phyloP scores from a whole-genome alignment of 2,888 invertebrate species.

The Diaprepes abbreviatus region DNA sequence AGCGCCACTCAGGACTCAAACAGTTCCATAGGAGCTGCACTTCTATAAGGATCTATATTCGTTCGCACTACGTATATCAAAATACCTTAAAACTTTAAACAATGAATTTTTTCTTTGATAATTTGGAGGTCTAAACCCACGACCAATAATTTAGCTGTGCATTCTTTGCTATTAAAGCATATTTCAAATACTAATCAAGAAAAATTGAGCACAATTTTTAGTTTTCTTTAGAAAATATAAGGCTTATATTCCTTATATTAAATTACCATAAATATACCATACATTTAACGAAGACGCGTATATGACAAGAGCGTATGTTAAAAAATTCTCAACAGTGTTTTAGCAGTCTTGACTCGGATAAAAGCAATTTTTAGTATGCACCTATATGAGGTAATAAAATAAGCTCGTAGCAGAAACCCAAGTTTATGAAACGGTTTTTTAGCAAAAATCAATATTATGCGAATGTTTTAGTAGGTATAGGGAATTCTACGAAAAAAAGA shows the following conservation, averaged over 20 bases:
- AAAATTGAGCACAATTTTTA: too few relatives aligned
- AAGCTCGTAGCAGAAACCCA: not conserved
- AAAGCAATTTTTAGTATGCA: constrained; percentile 8
- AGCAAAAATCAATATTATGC: constrained; percentile 16
- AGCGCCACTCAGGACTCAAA: too few relatives aligned
- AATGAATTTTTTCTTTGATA: too few relatives aligned
- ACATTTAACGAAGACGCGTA: not conserved
- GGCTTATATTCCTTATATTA: not conserved
- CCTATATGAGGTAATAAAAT: constrained; percentile 4
- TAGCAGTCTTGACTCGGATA: not conserved
- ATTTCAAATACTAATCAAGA: too few relatives aligned
- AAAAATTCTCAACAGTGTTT: not conserved
- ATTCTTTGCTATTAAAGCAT: too few relatives aligned
- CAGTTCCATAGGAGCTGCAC: too few relatives aligned
- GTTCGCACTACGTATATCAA: too few relatives aligned
- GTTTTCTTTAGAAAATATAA: too few relatives aligned
- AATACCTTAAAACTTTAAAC: too few relatives aligned
- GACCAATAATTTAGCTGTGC: too few relatives aligned
- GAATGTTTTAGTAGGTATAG: not conserved
- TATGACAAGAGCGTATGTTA: not conserved
- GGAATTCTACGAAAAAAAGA: not conserved
- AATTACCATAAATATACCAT: not conserved
- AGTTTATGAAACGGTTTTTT: constrained; percentile 8
- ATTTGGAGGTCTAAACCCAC: too few relatives aligned
- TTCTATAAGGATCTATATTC: too few relatives aligned